These are phyloP conservation scores for Chitala chitala DNA, from an alignment of 2,113 vertebrate genomes.

Conservation along the genomic window DNA sequence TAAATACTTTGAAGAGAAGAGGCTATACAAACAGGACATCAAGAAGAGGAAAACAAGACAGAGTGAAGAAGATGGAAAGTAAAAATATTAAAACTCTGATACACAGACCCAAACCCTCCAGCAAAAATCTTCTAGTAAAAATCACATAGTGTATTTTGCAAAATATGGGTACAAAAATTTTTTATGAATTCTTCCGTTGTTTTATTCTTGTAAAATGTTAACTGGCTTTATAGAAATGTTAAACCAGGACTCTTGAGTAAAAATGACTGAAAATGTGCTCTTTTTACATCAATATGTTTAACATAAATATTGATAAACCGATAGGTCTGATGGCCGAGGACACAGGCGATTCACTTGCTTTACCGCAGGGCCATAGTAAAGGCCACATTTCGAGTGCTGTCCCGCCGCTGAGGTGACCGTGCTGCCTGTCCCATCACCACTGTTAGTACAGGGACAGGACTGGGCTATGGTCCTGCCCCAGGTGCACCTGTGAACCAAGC, in stretches of 20 bases:
- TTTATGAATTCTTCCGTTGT: slow-evolving; percentile 37
- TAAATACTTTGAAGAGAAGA: slow-evolving; percentile 31
- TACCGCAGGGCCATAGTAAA: neutral
- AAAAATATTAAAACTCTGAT: slow-evolving; percentile 49
- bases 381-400: neutral
- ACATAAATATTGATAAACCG: slow-evolving; percentile 47
- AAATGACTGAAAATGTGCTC: slow-evolving; percentile 66
- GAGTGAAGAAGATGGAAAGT: slow-evolving; percentile 47
- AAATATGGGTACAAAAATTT: slow-evolving; percentile 56
- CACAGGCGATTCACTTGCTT: too few species aligned
- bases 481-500: too few species aligned
- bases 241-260: slow-evolving; percentile 55
- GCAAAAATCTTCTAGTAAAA: slow-evolving; percentile 60
- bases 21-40: slow-evolving; percentile 52
- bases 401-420: neutral
- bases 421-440: neutral
- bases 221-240: slow-evolving; percentile 64
- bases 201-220: slow-evolving; percentile 69
- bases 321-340: neutral
- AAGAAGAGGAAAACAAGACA: slow-evolving; percentile 36
- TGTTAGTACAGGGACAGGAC: too few species aligned
- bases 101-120: slow-evolving; percentile 50
- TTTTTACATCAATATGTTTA: slow-evolving; percentile 52
- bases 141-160: slow-evolving; percentile 60
- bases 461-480: too few species aligned